Base-by-base conservation (phyloP, 2,888 invertebrate species). In the Coenonympha arcania region DNA sequence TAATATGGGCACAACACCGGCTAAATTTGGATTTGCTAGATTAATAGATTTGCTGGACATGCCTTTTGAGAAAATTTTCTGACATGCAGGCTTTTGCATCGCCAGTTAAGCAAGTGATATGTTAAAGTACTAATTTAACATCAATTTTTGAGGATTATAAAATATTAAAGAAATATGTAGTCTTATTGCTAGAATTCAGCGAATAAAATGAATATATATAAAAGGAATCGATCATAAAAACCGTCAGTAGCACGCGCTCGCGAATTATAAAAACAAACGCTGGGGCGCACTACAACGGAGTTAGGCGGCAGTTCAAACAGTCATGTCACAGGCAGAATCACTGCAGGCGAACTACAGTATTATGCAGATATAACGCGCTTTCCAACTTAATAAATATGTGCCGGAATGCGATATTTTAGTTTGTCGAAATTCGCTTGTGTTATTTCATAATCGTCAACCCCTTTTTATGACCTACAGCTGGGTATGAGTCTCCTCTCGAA, bases 191-290 rank as follows among this genome's bases (percentile, higher is more conserved):
- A 2, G 11, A 11, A 36, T 19, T 20, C 18, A 13, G 41, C 41
- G 19, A 41, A 28, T 41, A 41, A 30, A 28, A 41, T 30, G 30
- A 39, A 24, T 24, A 15, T 24, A 15, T 24, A 41, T 41, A 30
- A 30, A 41, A 11, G 11, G 30, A 30, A 13, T 28, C 31, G 30
- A 43, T 44, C 24, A 44, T 34, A 33, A 42, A 46, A 46, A 36
- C 24, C 36, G 44, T 48, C 51, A 48, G 13, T 33, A 28, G 20
- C 54, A 52, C 34, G 44, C 43, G 48, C 36, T 48, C 48, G 43
- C 51, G 48, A 45, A 54, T 54, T 51, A 54, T 51, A 48, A 54
- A 54, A 51, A 52, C 52, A 49, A 49, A 43, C 44, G 37, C 47
- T 3, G 20, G 16, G 9, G 31, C 26, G n/a, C n/a, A n/a, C n/a